A percentile compares a stretch with the other conserved stretches of the same genome.
These are phyloP conservation scores for Craseonycteris thonglongyai DNA, from an alignment of 2,113 vertebrate species.

Conservation along the genomic window DNA sequence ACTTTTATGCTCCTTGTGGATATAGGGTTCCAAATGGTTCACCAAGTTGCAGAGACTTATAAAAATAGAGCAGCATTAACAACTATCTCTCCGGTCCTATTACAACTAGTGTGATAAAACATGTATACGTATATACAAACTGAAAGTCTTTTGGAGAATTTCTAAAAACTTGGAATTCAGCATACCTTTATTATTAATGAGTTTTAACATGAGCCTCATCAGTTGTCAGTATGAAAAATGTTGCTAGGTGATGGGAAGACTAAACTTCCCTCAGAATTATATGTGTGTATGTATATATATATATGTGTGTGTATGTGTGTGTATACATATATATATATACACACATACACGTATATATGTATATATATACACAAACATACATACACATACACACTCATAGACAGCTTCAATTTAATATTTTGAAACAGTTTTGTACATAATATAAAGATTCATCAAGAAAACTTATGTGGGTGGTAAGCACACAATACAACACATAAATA, in stretches of 20 bases:
- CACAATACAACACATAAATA: too few relatives aligned
- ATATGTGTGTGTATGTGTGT: too few relatives aligned
- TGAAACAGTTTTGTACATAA: neutral
- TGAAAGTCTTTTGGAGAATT: neutral
- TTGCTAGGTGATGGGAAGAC: neutral
- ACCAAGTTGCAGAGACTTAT: neutral
- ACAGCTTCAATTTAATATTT: neutral
- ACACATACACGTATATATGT: too few relatives aligned
- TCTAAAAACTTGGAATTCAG: neutral
- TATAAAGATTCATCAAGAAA: neutral
- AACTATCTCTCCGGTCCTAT: neutral
- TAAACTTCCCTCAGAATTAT: neutral
- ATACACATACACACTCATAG: too few relatives aligned
- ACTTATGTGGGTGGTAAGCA: too few relatives aligned
- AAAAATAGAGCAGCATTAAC: neutral
- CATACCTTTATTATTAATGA: neutral
- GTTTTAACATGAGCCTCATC: neutral
- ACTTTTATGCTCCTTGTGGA: neutral
- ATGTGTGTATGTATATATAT: too few relatives aligned
- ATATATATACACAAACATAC: too few relatives aligned
- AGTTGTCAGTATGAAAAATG: constrained; percentile 3
- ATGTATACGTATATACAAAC: neutral
- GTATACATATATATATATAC: too few relatives aligned
- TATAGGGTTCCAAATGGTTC: neutral
- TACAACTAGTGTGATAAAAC: neutral